Evolutionary conservation across 2,113 vertebrate species (phyloP), one percentile per base, ranked within the genome.

Genomic region (Engraulis encrasicolus): DNA sequence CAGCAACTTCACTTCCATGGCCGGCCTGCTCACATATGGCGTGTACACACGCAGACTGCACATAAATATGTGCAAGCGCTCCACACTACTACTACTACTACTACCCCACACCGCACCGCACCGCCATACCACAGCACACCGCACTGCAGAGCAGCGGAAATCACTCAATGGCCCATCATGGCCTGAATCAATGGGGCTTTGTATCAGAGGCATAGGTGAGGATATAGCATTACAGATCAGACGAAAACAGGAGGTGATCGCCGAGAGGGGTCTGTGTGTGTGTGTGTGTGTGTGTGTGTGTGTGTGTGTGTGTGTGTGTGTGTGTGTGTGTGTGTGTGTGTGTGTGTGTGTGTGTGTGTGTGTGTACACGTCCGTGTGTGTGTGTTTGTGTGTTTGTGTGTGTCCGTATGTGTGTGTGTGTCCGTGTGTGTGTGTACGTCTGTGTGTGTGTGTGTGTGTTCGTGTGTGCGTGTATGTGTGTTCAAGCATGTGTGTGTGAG

Each of bases 121-220:
- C 40, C 40, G 4, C 4, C 40, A 3, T 9, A 45, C 40, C 40
- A 3, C 40, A 45, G 9, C 40, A 45, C 40, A 45, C 40, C 40
- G n/a, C 40, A 45, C 40, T 9, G 40, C 40, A n/a, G n/a, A n/a
- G 54, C 54, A 61, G 54, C 58, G 58, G 58, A 66, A 61, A 66
- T 66, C 58, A 66, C 50, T 83, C 31, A 31, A 27, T 58, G 37
- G 23, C 50, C 38, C 34, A 86, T 83, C 78, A 40, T 38, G n/a
- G 50, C 31, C 23, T n/a, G 81, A 78, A 87, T 82, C 85, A 84
- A 83, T 83, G 80, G 78, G 52, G 7, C 83, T 85, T 87, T 89
- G 86, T 84, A 84, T 66, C 50, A 27, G 79, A 27, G 34, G 40
- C 54, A 66, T 54, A 36, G 49, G 27, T 36, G 81, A 48, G 48